Conservation (phyloP, 2,888 invertebrate species). For the Drosophila kuntzei region DNA sequence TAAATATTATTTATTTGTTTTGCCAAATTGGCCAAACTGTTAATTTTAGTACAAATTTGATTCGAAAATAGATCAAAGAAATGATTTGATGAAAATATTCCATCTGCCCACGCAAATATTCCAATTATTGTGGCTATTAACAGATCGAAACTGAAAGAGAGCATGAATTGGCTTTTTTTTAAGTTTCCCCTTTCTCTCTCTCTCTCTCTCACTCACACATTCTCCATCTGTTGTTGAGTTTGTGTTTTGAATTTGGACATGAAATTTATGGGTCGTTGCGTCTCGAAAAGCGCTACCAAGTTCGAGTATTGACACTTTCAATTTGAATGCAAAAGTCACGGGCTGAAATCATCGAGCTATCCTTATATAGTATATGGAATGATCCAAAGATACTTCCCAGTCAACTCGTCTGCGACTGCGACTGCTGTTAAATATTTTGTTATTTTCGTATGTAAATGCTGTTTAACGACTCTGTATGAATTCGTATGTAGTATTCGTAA, state of each 20-base stretch:
- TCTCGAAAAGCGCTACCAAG: constrained; percentile 48
- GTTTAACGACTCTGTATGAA: constrained; percentile 78
- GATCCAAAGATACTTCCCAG: constrained; percentile 19
- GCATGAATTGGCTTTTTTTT: constrained; percentile 30
- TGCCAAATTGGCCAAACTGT: constrained; percentile 57
- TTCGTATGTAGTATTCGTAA: constrained; percentile 70
- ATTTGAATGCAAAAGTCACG: constrained; percentile 64
- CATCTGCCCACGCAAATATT: constrained; percentile 57
- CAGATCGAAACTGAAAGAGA: constrained; percentile 37
- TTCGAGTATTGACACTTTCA: constrained; percentile 73
- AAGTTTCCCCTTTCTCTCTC: neutral
- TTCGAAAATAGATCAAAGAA: constrained; percentile 52
- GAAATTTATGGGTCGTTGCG: constrained; percentile 67
- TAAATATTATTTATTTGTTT: constrained; percentile 45
- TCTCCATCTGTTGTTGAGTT: constrained; percentile 6
- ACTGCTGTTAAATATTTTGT: constrained; percentile 64
- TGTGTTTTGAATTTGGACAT: constrained; percentile 38
- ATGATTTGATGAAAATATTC: constrained; percentile 62
- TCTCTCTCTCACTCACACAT: neutral
- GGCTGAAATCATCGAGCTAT: constrained; percentile 34
- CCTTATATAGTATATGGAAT: neutral
- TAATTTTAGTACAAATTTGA: constrained; percentile 65
- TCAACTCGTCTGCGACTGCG: constrained; percentile 36
- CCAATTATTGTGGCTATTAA: constrained; percentile 68
- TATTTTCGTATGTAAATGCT: constrained; percentile 78